Evolutionary conservation across 1,140 invertebrate species (phyloP).

Genomic region (Littorina saxatilis): DNA sequence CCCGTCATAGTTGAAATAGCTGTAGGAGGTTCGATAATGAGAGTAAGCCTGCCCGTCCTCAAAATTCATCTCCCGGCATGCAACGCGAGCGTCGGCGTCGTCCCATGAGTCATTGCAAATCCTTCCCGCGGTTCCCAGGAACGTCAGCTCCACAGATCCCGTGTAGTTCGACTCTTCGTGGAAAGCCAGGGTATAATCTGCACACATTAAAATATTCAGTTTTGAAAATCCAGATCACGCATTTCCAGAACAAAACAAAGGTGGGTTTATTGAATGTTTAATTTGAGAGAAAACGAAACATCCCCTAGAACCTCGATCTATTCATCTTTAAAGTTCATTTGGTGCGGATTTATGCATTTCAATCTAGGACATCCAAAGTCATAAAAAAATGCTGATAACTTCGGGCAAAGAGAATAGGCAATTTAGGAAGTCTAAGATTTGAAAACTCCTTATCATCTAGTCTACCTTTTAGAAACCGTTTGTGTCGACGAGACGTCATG

Average conservation of each 20-base stretch:
- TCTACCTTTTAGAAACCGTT: too few species aligned
- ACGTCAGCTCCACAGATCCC: conserved; percentile 55
- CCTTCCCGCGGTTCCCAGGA: conserved; percentile 55
- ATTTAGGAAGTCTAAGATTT: too few species aligned
- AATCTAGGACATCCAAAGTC: too few species aligned
- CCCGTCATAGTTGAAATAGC: conserved; percentile 41
- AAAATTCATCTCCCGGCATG: conserved; percentile 63
- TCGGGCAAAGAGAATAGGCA: too few species aligned
- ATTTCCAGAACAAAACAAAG: neutral
- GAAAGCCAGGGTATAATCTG: conserved; percentile 53
- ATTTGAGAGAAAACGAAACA: too few species aligned
- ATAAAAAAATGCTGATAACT: too few species aligned
- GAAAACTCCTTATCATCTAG: too few species aligned
- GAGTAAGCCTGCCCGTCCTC: conserved; percentile 55
- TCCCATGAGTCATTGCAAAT: conserved; percentile 66
- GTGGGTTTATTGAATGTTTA: too few species aligned
- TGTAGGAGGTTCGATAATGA: conserved; percentile 55
- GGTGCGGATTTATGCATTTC: too few species aligned
- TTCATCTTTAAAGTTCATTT: too few species aligned
- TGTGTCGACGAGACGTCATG: too few species aligned
- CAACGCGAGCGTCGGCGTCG: conserved; percentile 60
- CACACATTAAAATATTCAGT: conserved; percentile 20
- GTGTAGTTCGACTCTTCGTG: conserved; percentile 40
- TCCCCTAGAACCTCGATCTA: too few species aligned
- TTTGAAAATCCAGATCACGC: neutral